phyloP scores from a whole-genome alignment of 2,113 vertebrate genomes.

The Irena cyanogastra region DNA sequence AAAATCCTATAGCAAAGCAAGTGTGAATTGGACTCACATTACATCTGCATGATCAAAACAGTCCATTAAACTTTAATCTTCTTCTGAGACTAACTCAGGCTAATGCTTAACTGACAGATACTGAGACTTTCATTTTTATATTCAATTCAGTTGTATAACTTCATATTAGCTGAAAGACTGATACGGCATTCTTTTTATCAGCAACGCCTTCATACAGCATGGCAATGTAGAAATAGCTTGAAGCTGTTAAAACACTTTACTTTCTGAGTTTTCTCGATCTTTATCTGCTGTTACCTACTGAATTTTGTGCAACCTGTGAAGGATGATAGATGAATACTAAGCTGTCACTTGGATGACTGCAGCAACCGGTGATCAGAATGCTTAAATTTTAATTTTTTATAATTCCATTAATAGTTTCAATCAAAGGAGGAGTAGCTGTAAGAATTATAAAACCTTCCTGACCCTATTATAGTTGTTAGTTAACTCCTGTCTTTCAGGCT shows the following conservation, averaged over 20 bases:
- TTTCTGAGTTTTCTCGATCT: not conserved
- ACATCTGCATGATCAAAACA: not conserved
- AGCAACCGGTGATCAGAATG: not conserved
- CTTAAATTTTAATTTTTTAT: conserved; percentile 52
- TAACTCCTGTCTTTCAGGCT: not conserved
- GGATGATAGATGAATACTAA: not conserved
- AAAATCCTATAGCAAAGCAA: not conserved
- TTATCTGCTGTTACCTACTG: not conserved
- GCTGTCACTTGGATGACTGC: not conserved
- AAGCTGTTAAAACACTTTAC: conserved; percentile 39
- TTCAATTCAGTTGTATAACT: not conserved
- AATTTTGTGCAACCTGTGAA: not conserved
- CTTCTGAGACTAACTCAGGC: not conserved
- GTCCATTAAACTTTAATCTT: conserved; percentile 35
- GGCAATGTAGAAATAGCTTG: conserved; percentile 7
- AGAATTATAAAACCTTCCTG: conserved; percentile 11
- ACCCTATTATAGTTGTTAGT: not conserved
- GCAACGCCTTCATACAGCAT: not conserved
- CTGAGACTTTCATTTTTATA: not conserved
- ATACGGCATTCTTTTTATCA: conserved; percentile 27
- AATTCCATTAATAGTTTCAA: conserved; percentile 39
- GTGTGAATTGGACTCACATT: not conserved
- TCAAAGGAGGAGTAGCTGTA: conserved; percentile 7
- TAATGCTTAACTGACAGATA: conserved; percentile 7
- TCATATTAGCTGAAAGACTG: conserved; percentile 5